Conservation (phyloP, 2,113 vertebrate species). For the Oncorhynchus nerka region DNA sequence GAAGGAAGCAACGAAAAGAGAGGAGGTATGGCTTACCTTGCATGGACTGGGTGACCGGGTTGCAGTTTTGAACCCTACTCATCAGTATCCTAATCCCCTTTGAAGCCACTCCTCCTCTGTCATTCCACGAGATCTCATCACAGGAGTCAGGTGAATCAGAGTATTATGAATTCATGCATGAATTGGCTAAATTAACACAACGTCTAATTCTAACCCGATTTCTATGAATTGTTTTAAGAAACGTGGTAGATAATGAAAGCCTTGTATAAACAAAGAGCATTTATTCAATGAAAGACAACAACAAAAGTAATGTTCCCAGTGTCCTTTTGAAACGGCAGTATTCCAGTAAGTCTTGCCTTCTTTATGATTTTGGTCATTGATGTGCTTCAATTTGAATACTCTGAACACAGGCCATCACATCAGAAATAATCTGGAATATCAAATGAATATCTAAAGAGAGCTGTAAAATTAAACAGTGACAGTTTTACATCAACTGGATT, state of each 20-base stretch:
- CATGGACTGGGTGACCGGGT: not conserved
- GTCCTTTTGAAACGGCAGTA: not conserved
- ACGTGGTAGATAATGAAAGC: not conserved
- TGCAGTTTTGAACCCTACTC: not conserved
- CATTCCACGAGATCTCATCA: not conserved
- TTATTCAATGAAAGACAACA: slow-evolving; percentile 18
- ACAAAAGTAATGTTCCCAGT: not conserved
- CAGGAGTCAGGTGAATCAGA: not conserved
- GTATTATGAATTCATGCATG: no score
- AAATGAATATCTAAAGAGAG: no score
- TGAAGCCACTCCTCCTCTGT: not conserved
- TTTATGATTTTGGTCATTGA: not conserved
- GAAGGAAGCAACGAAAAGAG: not conserved
- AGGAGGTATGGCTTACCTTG: not conserved
- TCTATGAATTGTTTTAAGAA: not conserved
- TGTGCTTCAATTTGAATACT: not conserved
- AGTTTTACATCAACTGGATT: not conserved
- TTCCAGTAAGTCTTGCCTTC: not conserved
- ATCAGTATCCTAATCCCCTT: not conserved
- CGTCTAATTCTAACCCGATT: no score
- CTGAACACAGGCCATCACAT: not conserved
- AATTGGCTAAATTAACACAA: no score
- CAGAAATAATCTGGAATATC: not conserved
- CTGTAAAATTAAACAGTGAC: not conserved
- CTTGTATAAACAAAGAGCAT: not conserved